phyloP scores from a whole-genome alignment of 2,113 vertebrate genomes.

The Sapayoa aenigma region DNA sequence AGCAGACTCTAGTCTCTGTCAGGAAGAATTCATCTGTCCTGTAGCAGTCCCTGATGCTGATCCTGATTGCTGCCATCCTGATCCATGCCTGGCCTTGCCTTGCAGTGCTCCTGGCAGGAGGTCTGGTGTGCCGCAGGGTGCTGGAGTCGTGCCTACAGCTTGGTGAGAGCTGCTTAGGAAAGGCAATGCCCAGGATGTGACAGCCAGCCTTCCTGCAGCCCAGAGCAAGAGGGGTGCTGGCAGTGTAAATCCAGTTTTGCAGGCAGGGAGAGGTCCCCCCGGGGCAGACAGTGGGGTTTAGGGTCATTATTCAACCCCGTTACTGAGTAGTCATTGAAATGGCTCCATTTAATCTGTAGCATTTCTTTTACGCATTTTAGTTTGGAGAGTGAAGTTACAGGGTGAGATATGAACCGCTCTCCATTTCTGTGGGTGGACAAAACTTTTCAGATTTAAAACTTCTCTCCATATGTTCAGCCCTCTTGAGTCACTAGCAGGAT shows the following conservation, averaged over 20 bases:
- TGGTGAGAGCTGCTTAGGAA: neutral
- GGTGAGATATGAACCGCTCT: neutral
- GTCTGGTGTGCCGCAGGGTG: neutral
- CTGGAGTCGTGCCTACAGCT: neutral
- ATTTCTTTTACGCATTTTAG: neutral
- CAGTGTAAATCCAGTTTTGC: neutral
- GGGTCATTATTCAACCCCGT: neutral
- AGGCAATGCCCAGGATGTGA: neutral
- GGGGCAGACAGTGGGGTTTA: neutral
- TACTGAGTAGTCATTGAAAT: neutral
- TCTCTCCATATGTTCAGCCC: neutral
- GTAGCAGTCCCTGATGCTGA: neutral
- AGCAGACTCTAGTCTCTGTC: neutral
- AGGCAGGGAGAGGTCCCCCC: neutral
- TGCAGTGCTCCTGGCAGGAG: neutral
- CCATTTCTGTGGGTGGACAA: neutral
- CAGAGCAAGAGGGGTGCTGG: neutral
- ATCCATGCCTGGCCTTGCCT: neutral
- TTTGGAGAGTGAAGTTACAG: neutral
- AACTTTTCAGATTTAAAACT: slow-evolving; percentile 23
- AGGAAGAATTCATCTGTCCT: neutral
- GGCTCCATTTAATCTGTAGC: neutral
- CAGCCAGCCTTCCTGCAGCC: neutral
- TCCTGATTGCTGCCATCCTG: neutral
- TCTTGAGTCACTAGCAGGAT: slow-evolving; percentile 10